Conservation (phyloP, 2,113 vertebrate species). For the Sitta europaea region DNA sequence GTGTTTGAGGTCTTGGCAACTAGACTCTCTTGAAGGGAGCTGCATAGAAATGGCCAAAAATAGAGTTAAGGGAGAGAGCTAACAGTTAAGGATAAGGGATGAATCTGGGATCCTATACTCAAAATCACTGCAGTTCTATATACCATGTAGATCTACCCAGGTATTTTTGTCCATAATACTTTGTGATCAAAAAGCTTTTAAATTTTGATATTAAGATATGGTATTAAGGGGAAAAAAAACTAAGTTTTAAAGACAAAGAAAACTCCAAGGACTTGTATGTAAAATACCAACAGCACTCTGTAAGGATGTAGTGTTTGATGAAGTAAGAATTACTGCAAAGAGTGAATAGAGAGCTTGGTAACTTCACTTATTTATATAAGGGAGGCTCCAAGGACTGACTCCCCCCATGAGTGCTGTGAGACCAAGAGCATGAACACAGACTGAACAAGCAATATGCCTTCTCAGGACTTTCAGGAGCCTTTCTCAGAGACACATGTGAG, state of each 20-base stretch:
- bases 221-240: neutral
- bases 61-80: neutral
- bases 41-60: neutral
- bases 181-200: neutral
- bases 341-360: neutral
- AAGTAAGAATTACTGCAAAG: neutral
- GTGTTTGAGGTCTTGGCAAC: neutral
- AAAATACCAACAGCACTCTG: neutral
- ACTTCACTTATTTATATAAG: neutral
- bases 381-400: neutral
- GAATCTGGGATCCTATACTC: neutral
- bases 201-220: neutral
- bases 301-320: neutral
- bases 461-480: neutral
- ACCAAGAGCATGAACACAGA: neutral
- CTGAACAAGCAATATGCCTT: neutral
- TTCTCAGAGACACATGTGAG: neutral
- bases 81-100: neutral
- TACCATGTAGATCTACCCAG: neutral
- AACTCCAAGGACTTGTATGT: neutral
- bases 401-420: no score
- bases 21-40: neutral
- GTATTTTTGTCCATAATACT: neutral
- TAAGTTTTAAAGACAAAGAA: neutral
- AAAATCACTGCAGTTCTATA: neutral